phyloP scores from a whole-genome alignment of 1,140 invertebrate genomes.

The Venustaconcha ellipsiformis region DNA sequence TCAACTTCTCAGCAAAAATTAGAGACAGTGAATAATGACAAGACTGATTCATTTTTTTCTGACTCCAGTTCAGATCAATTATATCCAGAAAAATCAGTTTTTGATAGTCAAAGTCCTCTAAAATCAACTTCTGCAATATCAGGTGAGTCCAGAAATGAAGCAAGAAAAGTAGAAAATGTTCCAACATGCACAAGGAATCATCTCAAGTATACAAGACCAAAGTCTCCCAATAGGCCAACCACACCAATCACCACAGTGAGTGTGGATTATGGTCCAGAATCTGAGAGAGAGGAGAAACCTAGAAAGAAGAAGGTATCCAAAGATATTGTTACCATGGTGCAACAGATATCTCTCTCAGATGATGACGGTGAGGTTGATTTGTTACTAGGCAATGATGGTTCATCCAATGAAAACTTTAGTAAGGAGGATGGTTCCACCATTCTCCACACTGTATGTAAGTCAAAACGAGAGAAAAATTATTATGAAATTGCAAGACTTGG shows the following conservation, averaged over 20 bases:
- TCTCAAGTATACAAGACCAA: constrained; percentile 14
- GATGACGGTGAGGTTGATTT: constrained; percentile 33
- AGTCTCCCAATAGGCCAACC: constrained; percentile 21
- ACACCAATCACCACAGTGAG: constrained; percentile 39
- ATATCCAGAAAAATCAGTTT: not conserved
- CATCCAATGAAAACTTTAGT: not conserved
- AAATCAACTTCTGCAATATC: not conserved
- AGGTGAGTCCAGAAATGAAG: not conserved
- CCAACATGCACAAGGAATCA: not conserved
- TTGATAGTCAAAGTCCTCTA: not conserved
- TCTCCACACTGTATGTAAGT: constrained; percentile 31
- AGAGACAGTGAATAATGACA: not conserved
- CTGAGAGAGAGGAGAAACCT: constrained; percentile 12
- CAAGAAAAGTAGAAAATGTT: not conserved
- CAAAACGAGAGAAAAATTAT: constrained; percentile 39
- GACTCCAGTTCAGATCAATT: too few species aligned
- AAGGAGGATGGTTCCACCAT: not conserved
- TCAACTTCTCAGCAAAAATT: not conserved
- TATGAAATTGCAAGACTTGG: constrained; percentile 40
- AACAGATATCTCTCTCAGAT: constrained; percentile 34
- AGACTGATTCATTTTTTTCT: not conserved
- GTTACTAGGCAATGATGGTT: not conserved
- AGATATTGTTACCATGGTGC: constrained; percentile 48
- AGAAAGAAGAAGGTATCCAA: constrained; percentile 23
- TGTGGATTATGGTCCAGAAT: constrained; percentile 39